Evolutionary conservation across 2,113 vertebrate species (phyloP), one percentile per base, ranked within the genome.

Genomic region (Pollachius pollachius): DNA sequence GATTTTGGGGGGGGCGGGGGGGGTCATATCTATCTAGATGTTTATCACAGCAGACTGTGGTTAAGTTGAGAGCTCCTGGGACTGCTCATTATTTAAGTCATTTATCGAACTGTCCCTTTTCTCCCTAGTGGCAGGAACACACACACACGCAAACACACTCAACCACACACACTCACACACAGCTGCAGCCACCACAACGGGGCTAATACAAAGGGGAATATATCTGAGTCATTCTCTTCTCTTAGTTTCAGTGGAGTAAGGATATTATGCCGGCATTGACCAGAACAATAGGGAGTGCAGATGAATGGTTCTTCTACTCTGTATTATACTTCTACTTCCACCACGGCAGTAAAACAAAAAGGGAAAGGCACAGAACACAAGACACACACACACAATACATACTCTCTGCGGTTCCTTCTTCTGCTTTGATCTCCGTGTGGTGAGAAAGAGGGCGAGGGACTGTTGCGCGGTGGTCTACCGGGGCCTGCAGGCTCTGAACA

Each of bases 51-150:
- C 75, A 68, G 68, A 64, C 75, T 83, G 83, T 85, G 79, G 87
- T 88, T 89, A 85, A 86, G 75, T 85, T 80, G 67, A 79, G 80
- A 84, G 69, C 87, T 87, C 79, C 66, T 63, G 79, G 81, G 81
- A 90, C 78, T 86, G 79, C 76, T 89, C 78, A 88, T 87, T 89
- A 87, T 89, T 87, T 83, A 78, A 85, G 84, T 79, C 76, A 86
- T 91, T 89, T 84, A 85, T 89, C 79, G 87, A 86, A 80, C 79
- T 75, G 74, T 73, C 76, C 73, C 64, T 71, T 65, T 81, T 4
- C 15, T 84, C 75, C 82, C 74, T 70, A 30, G 78, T 71, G 74
- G 69, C 60, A 72, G 61, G 52, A 63, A 16, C 34, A 65, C 21
- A 34, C 63, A 57, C 41, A 6, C 52, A 54, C 25, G 37, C 72